These are phyloP conservation scores for Drosophila parthenogenetica DNA, from an alignment of 2,888 invertebrate genomes.

Conservation along the genomic window DNA sequence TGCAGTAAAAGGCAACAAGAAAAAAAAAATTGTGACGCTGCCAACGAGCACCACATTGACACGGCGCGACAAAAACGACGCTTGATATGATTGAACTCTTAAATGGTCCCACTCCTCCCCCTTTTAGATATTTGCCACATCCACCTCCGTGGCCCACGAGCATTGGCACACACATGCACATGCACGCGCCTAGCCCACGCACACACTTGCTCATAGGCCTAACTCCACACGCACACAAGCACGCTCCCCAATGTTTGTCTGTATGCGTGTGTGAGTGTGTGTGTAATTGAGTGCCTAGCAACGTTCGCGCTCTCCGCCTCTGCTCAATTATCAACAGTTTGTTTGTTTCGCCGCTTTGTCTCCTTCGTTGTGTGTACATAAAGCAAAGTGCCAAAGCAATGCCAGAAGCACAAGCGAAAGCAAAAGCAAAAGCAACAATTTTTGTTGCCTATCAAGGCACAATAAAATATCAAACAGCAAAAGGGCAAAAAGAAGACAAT, in stretches of 20 bases:
- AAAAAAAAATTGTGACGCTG: slow-evolving; percentile 5
- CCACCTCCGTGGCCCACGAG: slow-evolving; percentile 4
- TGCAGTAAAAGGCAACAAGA: slow-evolving; percentile 40
- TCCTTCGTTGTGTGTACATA: slow-evolving; percentile 42
- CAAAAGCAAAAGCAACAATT: slow-evolving; percentile 42
- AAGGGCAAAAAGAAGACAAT: slow-evolving; percentile 13
- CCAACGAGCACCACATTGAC: slow-evolving; percentile 43
- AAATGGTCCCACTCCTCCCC: slow-evolving; percentile 50
- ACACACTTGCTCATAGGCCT: not conserved
- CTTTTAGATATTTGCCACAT: slow-evolving; percentile 9
- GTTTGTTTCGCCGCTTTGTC: slow-evolving; percentile 60
- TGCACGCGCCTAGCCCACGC: not conserved
- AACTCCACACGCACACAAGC: not conserved
- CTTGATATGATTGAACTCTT: slow-evolving; percentile 74
- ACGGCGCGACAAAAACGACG: slow-evolving; percentile 66
- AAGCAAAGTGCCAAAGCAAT: slow-evolving; percentile 56
- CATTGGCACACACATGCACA: not conserved
- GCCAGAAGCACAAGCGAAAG: slow-evolving; percentile 38
- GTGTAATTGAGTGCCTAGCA: slow-evolving; percentile 41
- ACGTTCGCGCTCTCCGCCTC: slow-evolving; percentile 55
- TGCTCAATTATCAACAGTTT: slow-evolving; percentile 75
- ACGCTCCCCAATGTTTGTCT: not conserved
- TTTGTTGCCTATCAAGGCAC: slow-evolving; percentile 46
- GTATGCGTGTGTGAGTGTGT: not conserved
- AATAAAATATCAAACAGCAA: slow-evolving; percentile 33